Evolutionary conservation across 1,140 invertebrate species (phyloP), one percentile per base, ranked within the genome.

Genomic region (Phthorimaea operculella): DNA sequence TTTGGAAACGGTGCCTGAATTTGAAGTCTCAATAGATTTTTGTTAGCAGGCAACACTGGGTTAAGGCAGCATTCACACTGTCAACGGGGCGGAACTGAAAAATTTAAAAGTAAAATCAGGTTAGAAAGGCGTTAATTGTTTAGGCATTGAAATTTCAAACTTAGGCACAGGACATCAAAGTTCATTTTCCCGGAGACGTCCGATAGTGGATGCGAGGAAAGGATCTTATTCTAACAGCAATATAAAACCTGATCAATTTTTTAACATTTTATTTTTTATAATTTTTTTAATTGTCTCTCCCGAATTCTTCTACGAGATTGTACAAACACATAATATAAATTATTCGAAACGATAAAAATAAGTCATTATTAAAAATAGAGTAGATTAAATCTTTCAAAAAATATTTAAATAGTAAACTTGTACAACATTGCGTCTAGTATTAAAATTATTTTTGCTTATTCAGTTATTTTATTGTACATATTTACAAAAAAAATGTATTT

Each of bases 371-470:
- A 81, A 78, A 47, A 79, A 83, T 81, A 85, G 72, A 74, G 72
- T 82, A 78, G 76, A 85, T 83, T 83, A 85, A 83, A 85, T 85
- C 82, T 83, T 85, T 81, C 68, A 81, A 85, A 83, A 75, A 77
- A 81, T 79, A 78, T 74, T 83, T 85, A 80, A 83, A 83, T 83
- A 85, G 73, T 68, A 70, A 74, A 80, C 77, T 82, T 84, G 79
- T 84, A 82, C 79, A 85, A 85, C 78, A 81, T 85, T 85, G 82
- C 72, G 75, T 82, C 79, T 85, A 83, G 70, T 80, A 78, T 82
- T 81, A 79, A 73, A 79, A 79, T 79, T 80, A 80, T 66, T 77
- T 63, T 85, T 59, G 74, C 76, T 76, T 81, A 80, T 67, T 72
- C 62, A 70, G 70, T 79, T 78, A 81, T 70, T 66, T 70, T 83